A percentile compares a stretch with the other conserved stretches of the same genome.
Conservation (phyloP, 2,113 vertebrate species). For the Colius striatus region DNA sequence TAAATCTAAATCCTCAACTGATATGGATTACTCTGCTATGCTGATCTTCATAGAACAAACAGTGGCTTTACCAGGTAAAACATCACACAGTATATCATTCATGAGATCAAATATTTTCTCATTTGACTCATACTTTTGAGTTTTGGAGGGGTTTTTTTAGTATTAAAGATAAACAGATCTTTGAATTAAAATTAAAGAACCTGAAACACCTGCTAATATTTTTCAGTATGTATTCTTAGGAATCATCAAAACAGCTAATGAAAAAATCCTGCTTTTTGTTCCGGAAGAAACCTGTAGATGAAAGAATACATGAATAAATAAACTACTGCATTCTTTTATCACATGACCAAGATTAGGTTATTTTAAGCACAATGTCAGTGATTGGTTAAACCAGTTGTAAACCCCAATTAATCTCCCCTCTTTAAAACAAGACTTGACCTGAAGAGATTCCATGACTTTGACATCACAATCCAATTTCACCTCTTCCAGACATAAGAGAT, state of each 20-base stretch:
- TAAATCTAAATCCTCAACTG: not conserved
- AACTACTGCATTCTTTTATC: not conserved
- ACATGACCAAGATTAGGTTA: conserved; percentile 39
- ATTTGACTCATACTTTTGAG: not conserved
- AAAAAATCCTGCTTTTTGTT: not conserved
- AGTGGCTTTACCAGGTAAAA: not conserved
- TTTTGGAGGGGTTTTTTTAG: not conserved
- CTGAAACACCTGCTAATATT: not conserved
- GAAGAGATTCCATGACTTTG: conserved; percentile 48
- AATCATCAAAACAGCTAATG: not conserved
- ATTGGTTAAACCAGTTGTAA: conserved; percentile 47
- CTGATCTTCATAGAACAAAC: not conserved
- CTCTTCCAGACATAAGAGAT: not conserved
- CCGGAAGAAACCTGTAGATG: not conserved
- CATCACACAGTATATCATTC: not conserved
- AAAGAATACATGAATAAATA: conserved; percentile 17
- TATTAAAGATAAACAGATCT: not conserved
- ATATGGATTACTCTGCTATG: not conserved
- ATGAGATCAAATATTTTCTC: not conserved
- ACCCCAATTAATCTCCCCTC: conserved; percentile 42
- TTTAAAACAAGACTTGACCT: conserved; percentile 64
- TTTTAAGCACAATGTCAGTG: conserved; percentile 21
- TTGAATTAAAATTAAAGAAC: not conserved
- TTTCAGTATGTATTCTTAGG: not conserved
- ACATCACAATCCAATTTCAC: conserved; percentile 70